Evolutionary conservation across 2,888 invertebrate species (phyloP).

Genomic region (Clitarchus hookeri): DNA sequence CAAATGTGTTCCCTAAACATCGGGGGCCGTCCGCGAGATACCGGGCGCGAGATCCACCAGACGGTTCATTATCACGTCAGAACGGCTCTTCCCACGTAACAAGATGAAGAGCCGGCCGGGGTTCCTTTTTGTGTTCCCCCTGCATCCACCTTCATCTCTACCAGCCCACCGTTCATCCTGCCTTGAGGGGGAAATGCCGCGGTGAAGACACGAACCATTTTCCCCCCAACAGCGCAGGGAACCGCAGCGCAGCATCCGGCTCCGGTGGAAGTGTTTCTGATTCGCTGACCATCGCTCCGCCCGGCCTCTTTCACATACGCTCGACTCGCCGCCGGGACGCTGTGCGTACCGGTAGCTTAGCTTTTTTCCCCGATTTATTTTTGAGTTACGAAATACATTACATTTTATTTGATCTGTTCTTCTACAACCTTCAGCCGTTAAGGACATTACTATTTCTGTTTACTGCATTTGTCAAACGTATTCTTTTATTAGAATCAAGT

Average conservation of each 20-base stretch:
- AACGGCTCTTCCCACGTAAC: not conserved
- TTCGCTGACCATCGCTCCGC: not conserved
- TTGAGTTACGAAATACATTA: too few relatives aligned
- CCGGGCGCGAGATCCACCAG: not conserved
- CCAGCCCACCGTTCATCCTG: too few relatives aligned
- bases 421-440: too few relatives aligned
- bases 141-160: too few relatives aligned
- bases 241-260: not conserved
- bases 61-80: conserved; percentile 1
- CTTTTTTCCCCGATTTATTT: too few relatives aligned
- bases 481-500: too few relatives aligned
- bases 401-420: too few relatives aligned
- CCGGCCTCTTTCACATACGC: not conserved
- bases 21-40: not conserved
- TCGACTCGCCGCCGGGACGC: too few relatives aligned
- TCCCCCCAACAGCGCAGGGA: not conserved
- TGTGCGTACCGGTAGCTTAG: too few relatives aligned
- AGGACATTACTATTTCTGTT: too few relatives aligned
- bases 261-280: too few relatives aligned
- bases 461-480: too few relatives aligned
- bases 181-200: not conserved
- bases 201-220: not conserved
- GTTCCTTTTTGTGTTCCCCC: not conserved
- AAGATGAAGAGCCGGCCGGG: not conserved
- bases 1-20: conserved; percentile 3